phyloP scores from a whole-genome alignment of 2,888 invertebrate genomes.

The Ormia ochracea region DNA sequence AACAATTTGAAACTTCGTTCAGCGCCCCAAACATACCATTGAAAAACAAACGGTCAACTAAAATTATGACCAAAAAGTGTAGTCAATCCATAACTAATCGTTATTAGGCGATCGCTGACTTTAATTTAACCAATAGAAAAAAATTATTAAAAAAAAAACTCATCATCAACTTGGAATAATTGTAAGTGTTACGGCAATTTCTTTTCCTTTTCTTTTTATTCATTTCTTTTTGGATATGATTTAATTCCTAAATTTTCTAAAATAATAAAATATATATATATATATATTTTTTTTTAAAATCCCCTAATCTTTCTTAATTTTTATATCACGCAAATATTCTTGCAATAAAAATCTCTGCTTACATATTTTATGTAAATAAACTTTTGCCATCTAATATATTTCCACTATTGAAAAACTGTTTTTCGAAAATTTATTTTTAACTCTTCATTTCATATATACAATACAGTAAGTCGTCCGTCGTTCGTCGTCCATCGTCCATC shows the following conservation, averaged over 20 bases:
- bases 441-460: neutral
- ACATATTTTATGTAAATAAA: constrained; percentile 33
- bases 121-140: neutral
- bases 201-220: constrained; percentile 8
- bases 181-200: constrained; percentile 57
- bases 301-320: neutral
- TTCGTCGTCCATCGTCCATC: too few species aligned
- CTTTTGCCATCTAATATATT: constrained; percentile 15
- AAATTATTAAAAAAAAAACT: constrained; percentile 23
- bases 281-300: neutral
- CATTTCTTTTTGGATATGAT: constrained; percentile 3
- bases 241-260: constrained; percentile 1
- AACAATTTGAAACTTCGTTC: constrained; percentile 46
- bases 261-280: constrained; percentile 19
- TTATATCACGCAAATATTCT: neutral
- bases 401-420: constrained; percentile 3
- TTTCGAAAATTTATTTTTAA: neutral
- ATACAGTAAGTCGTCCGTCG: neutral
- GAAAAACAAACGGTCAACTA: constrained; percentile 12
- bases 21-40: constrained; percentile 34
- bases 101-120: constrained; percentile 34
- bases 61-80: neutral
- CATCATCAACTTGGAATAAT: constrained; percentile 58
- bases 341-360: constrained; percentile 9
- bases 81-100: constrained; percentile 32